These are phyloP conservation scores for Apocrypta bakeri DNA, from an alignment of 1,140 invertebrate genomes.

Conservation along the genomic window DNA sequence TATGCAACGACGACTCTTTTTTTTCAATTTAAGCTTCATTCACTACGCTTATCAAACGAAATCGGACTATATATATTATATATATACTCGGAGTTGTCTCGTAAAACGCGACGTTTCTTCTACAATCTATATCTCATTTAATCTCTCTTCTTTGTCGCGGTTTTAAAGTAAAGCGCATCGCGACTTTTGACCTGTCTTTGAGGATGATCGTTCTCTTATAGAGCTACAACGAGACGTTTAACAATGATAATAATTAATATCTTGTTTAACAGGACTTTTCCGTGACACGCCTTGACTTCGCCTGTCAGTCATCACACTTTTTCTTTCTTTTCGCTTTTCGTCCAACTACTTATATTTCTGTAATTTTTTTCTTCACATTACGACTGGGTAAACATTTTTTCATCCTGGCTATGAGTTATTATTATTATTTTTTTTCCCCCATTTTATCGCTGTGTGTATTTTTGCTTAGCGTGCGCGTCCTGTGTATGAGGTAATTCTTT, in stretches of 20 bases:
- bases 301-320: background rate
- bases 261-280: slow-evolving; percentile 25
- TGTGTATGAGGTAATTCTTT: slow-evolving; percentile 23
- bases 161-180: slow-evolving; percentile 31
- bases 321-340: too few species aligned
- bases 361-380: background rate
- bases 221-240: slow-evolving; percentile 42
- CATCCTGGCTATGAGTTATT: background rate
- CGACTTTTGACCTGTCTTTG: slow-evolving; percentile 41
- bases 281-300: too few species aligned
- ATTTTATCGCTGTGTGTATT: slow-evolving; percentile 49
- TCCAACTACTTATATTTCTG: background rate
- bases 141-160: background rate
- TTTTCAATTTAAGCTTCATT: background rate
- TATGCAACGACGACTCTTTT: slow-evolving; percentile 28
- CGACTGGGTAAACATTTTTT: background rate
- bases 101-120: slow-evolving; percentile 10
- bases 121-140: background rate
- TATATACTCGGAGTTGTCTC: too few species aligned
- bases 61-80: background rate
- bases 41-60: slow-evolving; percentile 19
- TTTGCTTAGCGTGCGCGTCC: slow-evolving; percentile 52
- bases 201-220: slow-evolving; percentile 39
- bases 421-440: too few species aligned
- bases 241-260: slow-evolving; percentile 41